phyloP scores from a whole-genome alignment of 2,113 vertebrate genomes.

The Lepisosteus oculatus region DNA sequence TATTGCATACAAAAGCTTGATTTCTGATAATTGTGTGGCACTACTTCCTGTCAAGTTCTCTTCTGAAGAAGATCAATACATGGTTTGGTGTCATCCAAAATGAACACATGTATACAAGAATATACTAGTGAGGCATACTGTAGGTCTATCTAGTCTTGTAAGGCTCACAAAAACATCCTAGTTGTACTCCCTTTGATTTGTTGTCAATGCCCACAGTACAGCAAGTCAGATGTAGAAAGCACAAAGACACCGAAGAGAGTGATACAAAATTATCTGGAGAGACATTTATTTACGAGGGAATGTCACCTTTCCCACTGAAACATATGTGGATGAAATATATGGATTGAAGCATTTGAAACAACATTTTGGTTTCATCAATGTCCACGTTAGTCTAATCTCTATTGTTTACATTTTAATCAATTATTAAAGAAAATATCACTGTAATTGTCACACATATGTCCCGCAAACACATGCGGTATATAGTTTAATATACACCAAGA shows the following conservation, averaged over 20 bases:
- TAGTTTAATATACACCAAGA: no score
- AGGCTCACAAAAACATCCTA: constrained; percentile 62
- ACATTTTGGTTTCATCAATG: no score
- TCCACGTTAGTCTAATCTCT: no score
- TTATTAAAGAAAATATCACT: no score
- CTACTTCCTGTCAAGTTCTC: constrained; percentile 48
- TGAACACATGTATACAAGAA: constrained; percentile 62
- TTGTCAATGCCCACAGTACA: constrained; percentile 70
- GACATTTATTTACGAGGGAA: constrained; percentile 65
- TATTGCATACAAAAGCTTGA: constrained; percentile 50
- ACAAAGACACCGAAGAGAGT: constrained; percentile 66
- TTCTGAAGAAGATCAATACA: constrained; percentile 54
- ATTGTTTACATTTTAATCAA: no score
- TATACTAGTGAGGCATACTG: constrained; percentile 40
- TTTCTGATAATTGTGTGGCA: constrained; percentile 22
- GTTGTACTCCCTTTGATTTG: constrained; percentile 71
- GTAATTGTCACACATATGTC: no score
- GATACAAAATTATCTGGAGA: constrained; percentile 64
- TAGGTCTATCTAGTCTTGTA: constrained; percentile 64
- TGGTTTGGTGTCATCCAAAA: constrained; percentile 56
- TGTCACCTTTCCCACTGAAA: constrained; percentile 61
- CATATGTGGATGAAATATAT: constrained; percentile 59
- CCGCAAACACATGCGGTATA: no score
- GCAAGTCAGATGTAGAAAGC: constrained; percentile 55
- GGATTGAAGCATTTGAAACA: constrained; percentile 63